These are phyloP conservation scores for Nesogale talazaci DNA, from an alignment of 2,113 vertebrate genomes.

Conservation along the genomic window DNA sequence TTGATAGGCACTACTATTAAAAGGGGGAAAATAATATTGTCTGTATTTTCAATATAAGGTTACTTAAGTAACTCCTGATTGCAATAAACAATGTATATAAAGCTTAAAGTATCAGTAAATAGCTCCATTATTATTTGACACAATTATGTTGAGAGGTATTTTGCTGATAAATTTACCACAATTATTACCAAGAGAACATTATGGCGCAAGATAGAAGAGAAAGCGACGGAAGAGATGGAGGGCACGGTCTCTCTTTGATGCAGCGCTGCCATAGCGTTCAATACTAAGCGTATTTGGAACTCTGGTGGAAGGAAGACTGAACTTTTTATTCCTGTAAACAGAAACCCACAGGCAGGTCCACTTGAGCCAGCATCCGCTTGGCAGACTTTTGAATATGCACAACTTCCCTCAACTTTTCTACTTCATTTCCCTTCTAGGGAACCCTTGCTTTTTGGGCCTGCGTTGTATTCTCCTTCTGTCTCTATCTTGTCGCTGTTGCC, in stretches of 20 bases:
- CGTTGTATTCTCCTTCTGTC: background rate
- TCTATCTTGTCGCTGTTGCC: no score
- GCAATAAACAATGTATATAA: background rate
- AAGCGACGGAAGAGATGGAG: background rate
- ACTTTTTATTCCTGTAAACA: no score
- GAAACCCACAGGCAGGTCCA: no score
- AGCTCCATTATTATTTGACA: background rate
- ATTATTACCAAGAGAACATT: background rate
- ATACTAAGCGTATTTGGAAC: no score
- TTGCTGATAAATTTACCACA: background rate
- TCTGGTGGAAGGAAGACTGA: no score
- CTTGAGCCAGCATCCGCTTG: no score
- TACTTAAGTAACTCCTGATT: background rate
- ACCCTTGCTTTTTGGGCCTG: background rate
- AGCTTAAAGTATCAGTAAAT: background rate
- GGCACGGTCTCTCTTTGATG: fast-evolving
- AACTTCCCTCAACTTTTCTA: background rate
- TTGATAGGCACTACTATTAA: no score
- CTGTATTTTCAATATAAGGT: no score
- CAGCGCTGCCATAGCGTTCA: background rate
- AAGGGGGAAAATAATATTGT: no score
- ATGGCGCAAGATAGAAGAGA: background rate
- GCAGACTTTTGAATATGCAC: background rate
- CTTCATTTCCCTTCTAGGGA: background rate
- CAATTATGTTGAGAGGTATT: background rate